Evolutionary conservation across 2,888 invertebrate genomes (phyloP), one percentile per base, ranked within the genome.

Genomic region (Athripsodes cinereus): DNA sequence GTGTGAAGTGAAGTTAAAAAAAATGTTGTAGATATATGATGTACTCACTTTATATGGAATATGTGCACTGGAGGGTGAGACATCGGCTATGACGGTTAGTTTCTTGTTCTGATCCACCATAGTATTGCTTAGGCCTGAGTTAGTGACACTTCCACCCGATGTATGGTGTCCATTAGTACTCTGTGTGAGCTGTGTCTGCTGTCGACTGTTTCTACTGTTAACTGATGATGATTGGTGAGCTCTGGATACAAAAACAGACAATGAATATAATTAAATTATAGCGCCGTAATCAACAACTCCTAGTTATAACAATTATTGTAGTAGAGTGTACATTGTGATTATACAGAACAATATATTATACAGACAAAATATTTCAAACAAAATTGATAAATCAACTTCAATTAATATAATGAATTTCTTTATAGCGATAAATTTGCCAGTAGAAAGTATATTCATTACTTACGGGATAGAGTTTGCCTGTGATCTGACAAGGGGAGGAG

Each of bases 41-140:
- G 44, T 16, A 13, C 55, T 40, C 63, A 78, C 84, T 79, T 87
- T 88, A 75, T 87, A 89, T 67, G 88, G 87, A 71, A 82, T 82
- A 75, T 85, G 86, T 71, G 81, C 81, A 68, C 84, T 82, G 69
- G 81, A 80, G 61, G 82, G 78, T 64, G 80, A 80, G 68, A 86
- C 81, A 69, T 90, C 90, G 19, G 85, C 81, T 67, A 90, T 88
- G 61, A 84, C 80, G 61, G 83, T 85, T 66, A 90, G 76, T 68
- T 84, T 79, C 70, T 83, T 84, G 71, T n/a, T n/a, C n/a, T n/a
- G n/a, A n/a, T n/a, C n/a, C n/a, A n/a, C n/a, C n/a, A n/a, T n/a
- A n/a, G n/a, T n/a, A n/a, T n/a, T n/a, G 80, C 80, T 49, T 64
- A 65, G 22, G 62, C 66, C 55, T 67, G 67, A 22, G 66, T 5